Evolutionary conservation across 1,140 invertebrate genomes (phyloP).

Genomic region (Tenebrio molitor): DNA sequence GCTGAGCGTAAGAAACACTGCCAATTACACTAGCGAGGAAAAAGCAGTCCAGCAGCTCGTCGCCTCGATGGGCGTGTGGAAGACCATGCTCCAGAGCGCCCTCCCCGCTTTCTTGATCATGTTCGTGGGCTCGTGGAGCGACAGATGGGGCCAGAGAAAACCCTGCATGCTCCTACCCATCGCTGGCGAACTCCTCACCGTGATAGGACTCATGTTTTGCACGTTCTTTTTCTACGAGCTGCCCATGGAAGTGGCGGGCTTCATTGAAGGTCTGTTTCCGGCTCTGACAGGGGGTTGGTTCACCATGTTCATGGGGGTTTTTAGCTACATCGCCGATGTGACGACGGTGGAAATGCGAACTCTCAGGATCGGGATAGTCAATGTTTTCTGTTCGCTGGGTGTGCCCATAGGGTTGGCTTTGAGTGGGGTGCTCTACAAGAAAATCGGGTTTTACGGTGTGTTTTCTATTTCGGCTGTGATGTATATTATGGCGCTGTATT

Average conservation of each 20-base stretch:
- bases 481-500: slow-evolving; percentile 81
- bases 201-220: slow-evolving; percentile 82
- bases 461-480: slow-evolving; percentile 80
- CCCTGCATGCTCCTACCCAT: slow-evolving; percentile 88
- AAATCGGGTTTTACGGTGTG: slow-evolving; percentile 85
- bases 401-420: slow-evolving; percentile 84
- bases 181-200: slow-evolving; percentile 83
- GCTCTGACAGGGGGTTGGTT: slow-evolving; percentile 88
- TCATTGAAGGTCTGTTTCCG: slow-evolving; percentile 83
- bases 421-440: slow-evolving; percentile 77
- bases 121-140: slow-evolving; percentile 85
- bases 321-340: slow-evolving; percentile 90
- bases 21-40: slow-evolving; percentile 80
- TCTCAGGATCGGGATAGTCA: slow-evolving; percentile 85
- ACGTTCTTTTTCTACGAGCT: slow-evolving; percentile 83
- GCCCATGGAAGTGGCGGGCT: slow-evolving; percentile 83
- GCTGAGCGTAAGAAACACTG: slow-evolving; percentile 76
- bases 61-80: slow-evolving; percentile 84
- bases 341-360: slow-evolving; percentile 86
- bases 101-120: slow-evolving; percentile 82
- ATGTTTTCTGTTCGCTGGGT: slow-evolving; percentile 84
- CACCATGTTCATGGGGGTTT: slow-evolving; percentile 90
- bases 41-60: slow-evolving; percentile 78
- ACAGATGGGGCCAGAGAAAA: slow-evolving; percentile 81
- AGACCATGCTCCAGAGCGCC: slow-evolving; percentile 81